Conservation (phyloP, 2,113 vertebrate species). For the Charadrius vociferus region DNA sequence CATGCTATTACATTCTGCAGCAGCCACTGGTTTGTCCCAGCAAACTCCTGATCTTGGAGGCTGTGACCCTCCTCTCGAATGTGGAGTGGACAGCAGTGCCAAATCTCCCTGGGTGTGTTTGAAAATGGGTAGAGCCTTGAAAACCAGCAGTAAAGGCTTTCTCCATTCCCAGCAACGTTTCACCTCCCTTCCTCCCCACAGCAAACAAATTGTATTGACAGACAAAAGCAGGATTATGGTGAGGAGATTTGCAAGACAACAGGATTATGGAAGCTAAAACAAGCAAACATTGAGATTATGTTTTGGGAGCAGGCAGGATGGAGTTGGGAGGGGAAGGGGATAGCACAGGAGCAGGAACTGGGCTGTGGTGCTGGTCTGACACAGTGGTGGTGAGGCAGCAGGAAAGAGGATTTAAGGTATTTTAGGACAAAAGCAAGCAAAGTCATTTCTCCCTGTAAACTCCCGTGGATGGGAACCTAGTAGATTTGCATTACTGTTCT, state of each 20-base stretch:
- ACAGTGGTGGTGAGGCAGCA: background rate
- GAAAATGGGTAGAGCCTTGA: background rate
- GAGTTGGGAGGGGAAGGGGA: background rate
- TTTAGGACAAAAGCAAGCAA: background rate
- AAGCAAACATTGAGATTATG: conserved; percentile 65
- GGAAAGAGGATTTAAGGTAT: conserved; percentile 7
- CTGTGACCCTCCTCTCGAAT: background rate
- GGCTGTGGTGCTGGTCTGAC: background rate
- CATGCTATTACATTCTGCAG: background rate
- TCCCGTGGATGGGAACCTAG: background rate
- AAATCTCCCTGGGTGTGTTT: background rate
- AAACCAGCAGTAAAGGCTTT: background rate
- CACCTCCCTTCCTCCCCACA: conserved; percentile 18
- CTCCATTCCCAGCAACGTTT: background rate
- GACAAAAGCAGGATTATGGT: conserved; percentile 69
- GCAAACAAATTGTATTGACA: conserved; percentile 70
- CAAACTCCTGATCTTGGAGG: background rate
- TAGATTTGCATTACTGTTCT: background rate
- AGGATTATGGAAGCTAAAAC: conserved; percentile 65
- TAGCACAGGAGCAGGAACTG: background rate
- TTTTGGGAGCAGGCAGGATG: conserved; percentile 15
- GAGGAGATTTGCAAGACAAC: conserved; percentile 72
- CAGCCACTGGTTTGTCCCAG: background rate
- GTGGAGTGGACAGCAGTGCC: background rate
- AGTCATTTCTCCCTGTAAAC: background rate